phyloP scores from a whole-genome alignment of 2,113 vertebrate species.

The Prionailurus bengalensis region DNA sequence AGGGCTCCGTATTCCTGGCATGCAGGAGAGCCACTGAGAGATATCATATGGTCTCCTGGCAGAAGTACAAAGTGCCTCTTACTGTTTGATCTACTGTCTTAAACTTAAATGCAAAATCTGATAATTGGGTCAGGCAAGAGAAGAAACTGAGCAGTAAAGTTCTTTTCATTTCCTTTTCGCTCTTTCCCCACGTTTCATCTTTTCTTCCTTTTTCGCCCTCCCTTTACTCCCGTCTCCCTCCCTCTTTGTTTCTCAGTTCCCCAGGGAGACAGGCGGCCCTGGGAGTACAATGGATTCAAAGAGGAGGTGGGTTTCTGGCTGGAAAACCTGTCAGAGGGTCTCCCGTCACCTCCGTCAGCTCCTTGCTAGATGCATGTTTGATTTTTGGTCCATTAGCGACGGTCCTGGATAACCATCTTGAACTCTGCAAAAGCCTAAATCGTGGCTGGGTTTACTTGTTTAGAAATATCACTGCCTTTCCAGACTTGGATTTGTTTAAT shows the following conservation, averaged over 20 bases:
- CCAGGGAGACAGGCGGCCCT: constrained; percentile 74
- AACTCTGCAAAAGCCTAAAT: constrained; percentile 14
- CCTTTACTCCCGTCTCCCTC: constrained; percentile 48
- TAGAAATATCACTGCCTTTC: constrained; percentile 55
- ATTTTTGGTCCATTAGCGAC: not conserved
- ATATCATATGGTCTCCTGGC: constrained; percentile 94
- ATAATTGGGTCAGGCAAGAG: constrained; percentile 93
- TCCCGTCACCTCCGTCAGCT: not conserved
- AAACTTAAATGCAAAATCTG: constrained; percentile 92
- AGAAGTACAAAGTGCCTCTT: constrained; percentile 91
- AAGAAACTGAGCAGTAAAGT: constrained; percentile 90
- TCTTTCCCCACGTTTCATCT: constrained; percentile 89
- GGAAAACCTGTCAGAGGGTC: constrained; percentile 3
- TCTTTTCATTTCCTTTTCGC: constrained; percentile 92
- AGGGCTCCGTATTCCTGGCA: constrained; percentile 87
- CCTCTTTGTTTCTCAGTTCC: not conserved
- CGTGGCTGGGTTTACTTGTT: constrained; percentile 6
- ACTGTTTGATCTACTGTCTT: constrained; percentile 93
- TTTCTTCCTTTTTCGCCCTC: constrained; percentile 48
- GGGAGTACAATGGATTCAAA: constrained; percentile 46
- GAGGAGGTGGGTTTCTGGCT: not conserved
- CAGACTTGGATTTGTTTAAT: constrained; percentile 67
- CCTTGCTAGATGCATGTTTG: rapidly evolving
- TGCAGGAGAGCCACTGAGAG: constrained; percentile 90
- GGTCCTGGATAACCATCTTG: not conserved